These are phyloP conservation scores for Pseudoatta argentina DNA, from an alignment of 1,140 invertebrate genomes.

Conservation along the genomic window DNA sequence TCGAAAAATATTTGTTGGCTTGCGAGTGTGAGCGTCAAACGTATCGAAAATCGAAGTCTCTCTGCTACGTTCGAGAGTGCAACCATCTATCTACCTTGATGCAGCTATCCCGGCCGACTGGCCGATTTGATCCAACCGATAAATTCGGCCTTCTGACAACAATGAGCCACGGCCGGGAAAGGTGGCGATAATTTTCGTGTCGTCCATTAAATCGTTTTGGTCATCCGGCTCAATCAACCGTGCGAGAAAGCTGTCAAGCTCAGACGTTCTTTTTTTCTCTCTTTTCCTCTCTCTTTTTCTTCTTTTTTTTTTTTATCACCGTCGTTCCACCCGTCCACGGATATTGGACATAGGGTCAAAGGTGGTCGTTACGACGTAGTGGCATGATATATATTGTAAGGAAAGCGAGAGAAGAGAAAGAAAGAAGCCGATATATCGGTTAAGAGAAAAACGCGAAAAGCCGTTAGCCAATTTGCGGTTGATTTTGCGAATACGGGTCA, in stretches of 20 bases:
- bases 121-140: constrained; percentile 41
- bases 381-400: constrained; percentile 53
- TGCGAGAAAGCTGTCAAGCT: constrained; percentile 65
- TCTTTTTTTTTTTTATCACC: constrained; percentile 14
- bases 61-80: constrained; percentile 25
- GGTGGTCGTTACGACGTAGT: constrained; percentile 47
- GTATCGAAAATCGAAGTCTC: constrained; percentile 58
- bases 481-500: constrained; percentile 71
- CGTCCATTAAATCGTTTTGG: constrained; percentile 54
- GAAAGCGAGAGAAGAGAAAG: constrained; percentile 33
- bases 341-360: constrained; percentile 58
- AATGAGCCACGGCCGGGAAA: constrained; percentile 47
- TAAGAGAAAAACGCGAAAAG: constrained; percentile 47
- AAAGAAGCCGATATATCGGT: constrained; percentile 59
- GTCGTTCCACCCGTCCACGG: constrained; percentile 52
- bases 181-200: constrained; percentile 56
- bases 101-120: constrained; percentile 3
- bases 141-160: constrained; percentile 53
- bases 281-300: neutral
- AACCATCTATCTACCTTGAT: constrained; percentile 45
- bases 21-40: constrained; percentile 17
- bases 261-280: constrained; percentile 24
- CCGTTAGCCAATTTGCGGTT: constrained; percentile 56
- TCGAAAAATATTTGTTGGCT: constrained; percentile 61
- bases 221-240: constrained; percentile 67